Evolutionary conservation across 1,140 invertebrate genomes (phyloP).

Genomic region (Batillaria attramentaria): DNA sequence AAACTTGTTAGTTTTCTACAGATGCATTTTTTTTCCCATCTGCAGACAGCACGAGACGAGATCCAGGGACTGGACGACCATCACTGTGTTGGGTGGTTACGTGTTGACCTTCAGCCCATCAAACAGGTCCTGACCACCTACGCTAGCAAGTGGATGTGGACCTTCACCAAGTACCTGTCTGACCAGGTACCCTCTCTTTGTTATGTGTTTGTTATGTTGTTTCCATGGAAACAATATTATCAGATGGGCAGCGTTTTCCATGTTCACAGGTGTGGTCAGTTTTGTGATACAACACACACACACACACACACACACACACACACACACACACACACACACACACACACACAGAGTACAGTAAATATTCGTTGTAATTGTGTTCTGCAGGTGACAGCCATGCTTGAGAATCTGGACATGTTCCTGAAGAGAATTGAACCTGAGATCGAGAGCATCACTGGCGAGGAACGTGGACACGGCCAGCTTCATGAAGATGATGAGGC

Average conservation of each 20-base stretch:
- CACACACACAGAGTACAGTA: no score
- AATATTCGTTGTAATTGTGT: not conserved
- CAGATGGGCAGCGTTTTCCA: no score
- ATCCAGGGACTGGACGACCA: slow-evolving; percentile 62
- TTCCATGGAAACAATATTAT: no score
- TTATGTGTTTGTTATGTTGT: no score
- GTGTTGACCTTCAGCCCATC: slow-evolving; percentile 69
- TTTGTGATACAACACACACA: no score
- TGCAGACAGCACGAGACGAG: slow-evolving; percentile 67
- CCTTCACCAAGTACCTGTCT: slow-evolving; percentile 70
- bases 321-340: no score
- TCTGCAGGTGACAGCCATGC: slow-evolving; percentile 66
- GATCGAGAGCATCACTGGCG: slow-evolving; percentile 71
- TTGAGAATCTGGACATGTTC: slow-evolving; percentile 67
- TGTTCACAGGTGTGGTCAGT: no score
- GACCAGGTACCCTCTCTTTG: no score
- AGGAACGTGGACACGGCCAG: slow-evolving; percentile 71
- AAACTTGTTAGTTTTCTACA: no score
- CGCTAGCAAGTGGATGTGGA: slow-evolving; percentile 72
- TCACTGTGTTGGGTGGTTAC: slow-evolving; percentile 69
- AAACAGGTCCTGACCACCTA: slow-evolving; percentile 71
- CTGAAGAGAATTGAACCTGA: slow-evolving; percentile 71
- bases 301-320: no score
- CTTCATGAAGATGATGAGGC: slow-evolving; percentile 73
- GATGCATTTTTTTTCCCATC: not conserved